Percentiles rank a stretch among this genome's conserved stretches.
phyloP scores from a whole-genome alignment of 2,797 vertebrate genomes.

The Ptychobarbus kaznakovi region DNA sequence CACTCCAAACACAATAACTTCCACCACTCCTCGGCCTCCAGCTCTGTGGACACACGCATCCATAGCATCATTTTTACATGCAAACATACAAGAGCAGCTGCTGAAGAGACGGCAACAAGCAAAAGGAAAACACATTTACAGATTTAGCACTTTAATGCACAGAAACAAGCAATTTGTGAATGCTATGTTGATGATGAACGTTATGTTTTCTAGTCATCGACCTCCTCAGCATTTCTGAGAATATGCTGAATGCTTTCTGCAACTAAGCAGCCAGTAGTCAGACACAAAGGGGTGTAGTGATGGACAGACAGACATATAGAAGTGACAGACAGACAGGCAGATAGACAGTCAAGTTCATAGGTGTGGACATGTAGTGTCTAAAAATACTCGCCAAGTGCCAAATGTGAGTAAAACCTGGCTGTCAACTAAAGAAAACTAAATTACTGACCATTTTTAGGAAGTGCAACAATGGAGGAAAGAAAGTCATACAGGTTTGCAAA shows the following conservation, averaged over 20 bases:
- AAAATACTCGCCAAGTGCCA: not conserved
- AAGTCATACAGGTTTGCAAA: not conserved
- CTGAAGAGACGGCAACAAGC: not conserved
- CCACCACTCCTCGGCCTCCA: constrained; percentile 99
- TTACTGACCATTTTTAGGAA: not conserved
- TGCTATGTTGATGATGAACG: constrained; percentile 56
- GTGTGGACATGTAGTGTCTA: constrained; percentile 1
- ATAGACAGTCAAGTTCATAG: constrained; percentile 26
- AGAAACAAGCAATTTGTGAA: constrained; percentile 61
- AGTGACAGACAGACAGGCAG: constrained; percentile 28
- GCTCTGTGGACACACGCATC: constrained; percentile 78
- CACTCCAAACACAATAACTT: constrained; percentile 97
- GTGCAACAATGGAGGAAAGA: not conserved
- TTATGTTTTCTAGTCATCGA: constrained; percentile 36
- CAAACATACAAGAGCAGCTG: constrained; percentile 21
- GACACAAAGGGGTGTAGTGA: constrained; percentile 40
- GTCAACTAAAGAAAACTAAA: constrained; percentile 2
- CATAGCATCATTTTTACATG: constrained; percentile 45
- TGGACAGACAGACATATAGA: constrained; percentile 1
- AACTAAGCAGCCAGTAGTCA: constrained; percentile 62
- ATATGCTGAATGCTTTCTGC: constrained; percentile 41
- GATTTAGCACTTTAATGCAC: constrained; percentile 68
- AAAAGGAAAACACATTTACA: constrained; percentile 64
- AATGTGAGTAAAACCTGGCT: constrained; percentile 1
- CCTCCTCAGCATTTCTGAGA: constrained; percentile 42